phyloP scores from a whole-genome alignment of 2,888 invertebrate genomes.

The Euclidia mi region DNA sequence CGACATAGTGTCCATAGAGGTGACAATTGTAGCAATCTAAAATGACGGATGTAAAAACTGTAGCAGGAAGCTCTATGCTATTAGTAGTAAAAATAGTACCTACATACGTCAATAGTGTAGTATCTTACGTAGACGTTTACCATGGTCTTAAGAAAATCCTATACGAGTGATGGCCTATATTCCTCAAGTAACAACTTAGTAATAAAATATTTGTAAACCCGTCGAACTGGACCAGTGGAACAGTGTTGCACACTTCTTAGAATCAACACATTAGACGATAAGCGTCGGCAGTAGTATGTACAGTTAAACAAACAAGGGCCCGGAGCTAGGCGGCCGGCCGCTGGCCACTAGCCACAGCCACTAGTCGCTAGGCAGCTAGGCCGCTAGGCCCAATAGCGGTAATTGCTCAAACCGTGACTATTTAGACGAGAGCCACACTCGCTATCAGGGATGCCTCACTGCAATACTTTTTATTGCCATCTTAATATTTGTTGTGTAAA shows the following conservation, averaged over 20 bases:
- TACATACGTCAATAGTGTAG: too few species aligned
- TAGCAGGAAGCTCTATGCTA: too few species aligned
- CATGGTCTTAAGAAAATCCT: too few species aligned
- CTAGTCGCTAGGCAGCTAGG: slow-evolving; percentile 53
- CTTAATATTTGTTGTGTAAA: too few species aligned
- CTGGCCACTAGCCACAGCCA: slow-evolving; percentile 57
- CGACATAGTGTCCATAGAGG: too few species aligned
- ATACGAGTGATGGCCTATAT: background rate
- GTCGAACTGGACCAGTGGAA: slow-evolving; percentile 1
- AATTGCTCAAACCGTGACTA: slow-evolving; percentile 68
- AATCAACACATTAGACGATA: slow-evolving; percentile 49
- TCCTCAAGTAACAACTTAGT: background rate
- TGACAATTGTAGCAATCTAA: too few species aligned
- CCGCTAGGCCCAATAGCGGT: slow-evolving; percentile 68
- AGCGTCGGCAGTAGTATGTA: slow-evolving; percentile 49
- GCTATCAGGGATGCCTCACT: slow-evolving; percentile 42
- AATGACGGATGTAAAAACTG: too few species aligned
- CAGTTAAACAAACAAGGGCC: slow-evolving; percentile 68
- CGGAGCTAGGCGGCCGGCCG: too few species aligned
- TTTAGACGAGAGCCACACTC: slow-evolving; percentile 43
- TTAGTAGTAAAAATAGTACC: too few species aligned
- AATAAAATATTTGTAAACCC: slow-evolving; percentile 4
- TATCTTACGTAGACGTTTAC: too few species aligned
- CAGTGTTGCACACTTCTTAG: slow-evolving; percentile 5
- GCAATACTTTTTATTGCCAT: slow-evolving; percentile 4